Evolutionary conservation across 2,888 invertebrate genomes (phyloP).

Genomic region (Ochropacha duplaris): DNA sequence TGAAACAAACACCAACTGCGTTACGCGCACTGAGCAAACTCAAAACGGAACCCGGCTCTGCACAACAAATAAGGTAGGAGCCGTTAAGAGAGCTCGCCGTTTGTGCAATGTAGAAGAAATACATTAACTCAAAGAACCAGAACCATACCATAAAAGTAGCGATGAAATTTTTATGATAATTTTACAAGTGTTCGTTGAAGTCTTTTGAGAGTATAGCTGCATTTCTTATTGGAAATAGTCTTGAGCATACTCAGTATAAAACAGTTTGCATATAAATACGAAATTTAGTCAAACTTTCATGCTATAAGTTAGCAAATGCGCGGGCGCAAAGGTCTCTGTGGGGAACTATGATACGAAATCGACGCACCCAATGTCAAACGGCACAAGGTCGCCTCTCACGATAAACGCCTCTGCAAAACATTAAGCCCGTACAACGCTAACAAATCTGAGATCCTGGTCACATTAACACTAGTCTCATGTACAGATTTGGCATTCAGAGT

Average conservation of each 20-base stretch:
- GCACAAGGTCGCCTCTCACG: slow-evolving; percentile 72
- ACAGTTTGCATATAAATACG: neutral
- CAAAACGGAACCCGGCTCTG: slow-evolving; percentile 40
- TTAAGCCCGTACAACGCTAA: slow-evolving; percentile 36
- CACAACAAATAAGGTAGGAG: slow-evolving; percentile 38
- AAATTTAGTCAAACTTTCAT: neutral
- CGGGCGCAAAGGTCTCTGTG: slow-evolving; percentile 47
- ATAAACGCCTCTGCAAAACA: slow-evolving; percentile 55
- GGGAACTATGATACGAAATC: slow-evolving; percentile 64
- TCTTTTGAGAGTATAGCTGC: neutral
- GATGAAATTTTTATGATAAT: slow-evolving; percentile 1
- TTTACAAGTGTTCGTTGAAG: neutral
- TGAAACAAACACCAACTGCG: slow-evolving; percentile 67
- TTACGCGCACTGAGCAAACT: slow-evolving; percentile 71
- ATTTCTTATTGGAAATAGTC: neutral
- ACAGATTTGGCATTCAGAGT: slow-evolving; percentile 40
- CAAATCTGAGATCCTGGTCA: slow-evolving; percentile 40
- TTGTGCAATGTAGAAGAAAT: slow-evolving; percentile 26
- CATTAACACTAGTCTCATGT: slow-evolving; percentile 38
- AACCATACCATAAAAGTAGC: slow-evolving; percentile 5
- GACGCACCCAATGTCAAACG: slow-evolving; percentile 68
- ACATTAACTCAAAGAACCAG: neutral
- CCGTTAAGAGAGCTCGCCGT: slow-evolving; percentile 26
- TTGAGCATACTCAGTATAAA: neutral
- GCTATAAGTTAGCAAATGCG: slow-evolving; percentile 23